Base-by-base conservation (phyloP, 2,888 invertebrate genomes). In the Dinocampus coccinellae region DNA sequence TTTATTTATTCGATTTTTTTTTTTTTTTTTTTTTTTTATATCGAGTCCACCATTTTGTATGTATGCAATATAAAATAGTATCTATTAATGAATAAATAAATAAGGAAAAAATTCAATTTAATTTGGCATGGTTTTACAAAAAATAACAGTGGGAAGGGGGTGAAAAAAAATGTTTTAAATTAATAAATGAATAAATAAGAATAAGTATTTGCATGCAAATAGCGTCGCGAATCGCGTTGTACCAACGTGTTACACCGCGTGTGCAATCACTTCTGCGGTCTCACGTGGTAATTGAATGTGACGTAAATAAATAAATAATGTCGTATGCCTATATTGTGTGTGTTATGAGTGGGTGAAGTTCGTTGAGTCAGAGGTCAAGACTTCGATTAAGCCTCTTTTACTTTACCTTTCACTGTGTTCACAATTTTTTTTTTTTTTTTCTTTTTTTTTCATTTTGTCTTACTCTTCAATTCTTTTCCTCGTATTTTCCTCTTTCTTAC, bases 241-340 rank as follows among this genome's bases (percentile, higher is more conserved):
- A 75, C 75, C 75, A 73, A 70, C 70, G 77, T n/a, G n/a, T 68
- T 60, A 52, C 36, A 53, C 58, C 65, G 52, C 62, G 75, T 60
- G 73, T 70, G 79, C 79, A 85, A 85, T 84, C 82, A 83, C 82
- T 81, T 83, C 82, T 86, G 86, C 82, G 86, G 86, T 87, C 80
- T 80, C 75, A 77, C 79, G 72, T 75, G 79, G 80, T 85, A 86
- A 86, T 86, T 86, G 86, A 86, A 87, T 85, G 86, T 81, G 83
- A 82, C 85, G 85, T 85, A 84, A 85, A 86, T 86, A 85, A 86
- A 85, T 85, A 86, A 86, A 84, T 85, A 85, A 86, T 83, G 82
- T 85, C 82, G 80, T 79, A 75, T 72, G 61, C 61, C 47, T 58
- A n/a, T 52, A 29, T 29, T 13, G 58, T 26, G 13, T n/a, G 20